Evolutionary conservation across 2,888 invertebrate species (phyloP).

Genomic region (Spodoptera picta): DNA sequence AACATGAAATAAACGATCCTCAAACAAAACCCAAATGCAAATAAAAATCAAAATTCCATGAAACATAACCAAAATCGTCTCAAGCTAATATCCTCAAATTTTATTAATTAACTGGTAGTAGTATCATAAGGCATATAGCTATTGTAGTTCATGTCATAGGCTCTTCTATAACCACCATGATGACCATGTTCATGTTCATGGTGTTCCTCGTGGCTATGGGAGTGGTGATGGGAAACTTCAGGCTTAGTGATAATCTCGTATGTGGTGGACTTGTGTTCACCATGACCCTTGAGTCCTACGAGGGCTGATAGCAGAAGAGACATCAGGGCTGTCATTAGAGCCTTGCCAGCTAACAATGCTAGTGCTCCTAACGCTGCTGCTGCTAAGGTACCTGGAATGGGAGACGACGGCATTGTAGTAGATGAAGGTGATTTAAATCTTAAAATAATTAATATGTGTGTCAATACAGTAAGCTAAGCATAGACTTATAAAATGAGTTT

Average conservation of each 20-base stretch:
- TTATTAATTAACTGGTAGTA: constrained; percentile 59
- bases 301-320: constrained; percentile 93
- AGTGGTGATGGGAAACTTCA: constrained; percentile 91
- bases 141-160: constrained; percentile 83
- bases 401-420: neutral
- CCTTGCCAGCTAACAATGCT: constrained; percentile 94
- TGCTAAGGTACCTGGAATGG: constrained; percentile 89
- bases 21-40: neutral
- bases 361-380: constrained; percentile 93
- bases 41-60: neutral
- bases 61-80: constrained; percentile 9
- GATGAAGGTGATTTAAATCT: neutral
- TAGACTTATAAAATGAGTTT: too few relatives aligned
- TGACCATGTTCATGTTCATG: constrained; percentile 87
- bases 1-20: too few relatives aligned
- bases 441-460: too few relatives aligned
- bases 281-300: constrained; percentile 92
- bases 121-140: constrained; percentile 83
- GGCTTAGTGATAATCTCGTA: constrained; percentile 96
- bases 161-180: constrained; percentile 87
- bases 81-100: constrained; percentile 4
- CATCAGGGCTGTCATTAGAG: constrained; percentile 94
- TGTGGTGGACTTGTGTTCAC: constrained; percentile 92
- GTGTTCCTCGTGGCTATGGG: constrained; percentile 91
- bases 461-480: too few relatives aligned